Evolutionary conservation across 92 coral and sea anemone genomes (phyloP).

Genomic region (Phenganax stokvisi): DNA sequence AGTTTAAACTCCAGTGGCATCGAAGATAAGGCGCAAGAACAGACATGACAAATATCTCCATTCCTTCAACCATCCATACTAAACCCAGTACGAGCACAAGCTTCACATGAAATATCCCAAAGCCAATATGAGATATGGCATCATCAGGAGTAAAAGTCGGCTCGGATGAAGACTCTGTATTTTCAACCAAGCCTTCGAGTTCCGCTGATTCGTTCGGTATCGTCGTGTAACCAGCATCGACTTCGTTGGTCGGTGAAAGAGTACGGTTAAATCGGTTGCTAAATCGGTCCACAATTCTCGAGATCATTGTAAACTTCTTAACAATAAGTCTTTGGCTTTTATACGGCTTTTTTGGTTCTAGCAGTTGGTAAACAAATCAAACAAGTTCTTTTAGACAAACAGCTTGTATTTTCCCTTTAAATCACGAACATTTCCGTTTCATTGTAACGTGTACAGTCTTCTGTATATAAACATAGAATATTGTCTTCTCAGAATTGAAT

Average conservation of each 20-base stretch:
- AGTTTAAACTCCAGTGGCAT: slow-evolving; percentile 52
- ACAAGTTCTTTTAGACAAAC: background rate
- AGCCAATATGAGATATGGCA: slow-evolving; percentile 54
- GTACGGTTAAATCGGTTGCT: slow-evolving; percentile 6
- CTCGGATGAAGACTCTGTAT: slow-evolving; percentile 31
- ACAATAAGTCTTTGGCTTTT: background rate
- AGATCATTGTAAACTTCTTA: background rate
- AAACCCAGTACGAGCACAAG: slow-evolving; percentile 54
- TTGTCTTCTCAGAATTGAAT: background rate
- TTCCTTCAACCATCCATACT: slow-evolving; percentile 55
- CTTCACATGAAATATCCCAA: slow-evolving; percentile 52
- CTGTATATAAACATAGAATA: background rate
- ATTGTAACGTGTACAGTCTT: background rate
- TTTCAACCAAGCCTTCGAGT: slow-evolving; percentile 8
- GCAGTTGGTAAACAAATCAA: background rate
- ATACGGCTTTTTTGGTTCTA: background rate
- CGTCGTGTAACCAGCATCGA: slow-evolving; percentile 12
- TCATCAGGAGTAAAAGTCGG: slow-evolving; percentile 54
- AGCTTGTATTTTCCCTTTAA: background rate
- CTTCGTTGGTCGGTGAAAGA: slow-evolving; percentile 19
- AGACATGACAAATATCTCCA: slow-evolving; percentile 58
- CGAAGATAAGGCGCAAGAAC: slow-evolving; percentile 54
- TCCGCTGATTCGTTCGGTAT: slow-evolving; percentile 19
- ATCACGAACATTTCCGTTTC: background rate
- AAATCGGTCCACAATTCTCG: slow-evolving; percentile 22